A percentile compares a stretch with the other conserved stretches of the same genome.
phyloP scores from a whole-genome alignment of 2,888 invertebrate genomes.

The Macrophya annulata region DNA sequence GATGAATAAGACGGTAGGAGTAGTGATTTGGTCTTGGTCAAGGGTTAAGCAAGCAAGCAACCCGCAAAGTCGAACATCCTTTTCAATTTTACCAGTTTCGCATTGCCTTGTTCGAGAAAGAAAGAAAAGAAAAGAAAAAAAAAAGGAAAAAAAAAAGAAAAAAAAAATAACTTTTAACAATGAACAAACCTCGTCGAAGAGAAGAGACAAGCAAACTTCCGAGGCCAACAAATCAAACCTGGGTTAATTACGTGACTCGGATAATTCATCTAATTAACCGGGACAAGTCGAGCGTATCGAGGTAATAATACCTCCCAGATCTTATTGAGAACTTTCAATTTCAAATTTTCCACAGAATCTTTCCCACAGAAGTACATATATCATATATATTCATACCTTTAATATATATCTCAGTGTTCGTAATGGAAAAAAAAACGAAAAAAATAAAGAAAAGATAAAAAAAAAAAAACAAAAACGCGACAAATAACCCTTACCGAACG shows the following conservation, averaged over 20 bases:
- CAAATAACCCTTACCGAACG: constrained; percentile 27
- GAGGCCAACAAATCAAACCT: constrained; percentile 27
- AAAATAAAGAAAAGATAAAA: not conserved
- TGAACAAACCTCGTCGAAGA: constrained; percentile 11
- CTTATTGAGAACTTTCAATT: constrained; percentile 17
- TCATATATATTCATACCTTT: not conserved
- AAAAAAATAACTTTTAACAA: not conserved
- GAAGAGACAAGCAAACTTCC: constrained; percentile 23
- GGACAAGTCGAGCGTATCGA: not conserved
- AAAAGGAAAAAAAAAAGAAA: no score
- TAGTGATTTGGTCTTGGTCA: constrained; percentile 32
- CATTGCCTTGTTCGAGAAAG: not conserved
- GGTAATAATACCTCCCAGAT: constrained; percentile 21
- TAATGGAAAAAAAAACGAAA: not conserved
- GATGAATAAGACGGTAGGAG: constrained; percentile 34
- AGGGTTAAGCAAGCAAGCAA: constrained; percentile 49
- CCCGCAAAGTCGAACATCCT: not conserved
- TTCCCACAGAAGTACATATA: constrained; percentile 4
- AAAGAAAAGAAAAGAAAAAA: no score
- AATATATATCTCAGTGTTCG: constrained; percentile 17
- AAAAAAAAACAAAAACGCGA: constrained; percentile 5
- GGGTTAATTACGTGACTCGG: constrained; percentile 41
- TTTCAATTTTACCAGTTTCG: constrained; percentile 32
- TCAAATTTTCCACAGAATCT: constrained; percentile 38
- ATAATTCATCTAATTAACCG: constrained; percentile 40